These are phyloP conservation scores for Scylla paramamosain DNA, from an alignment of 1,140 invertebrate genomes.

Conservation along the genomic window DNA sequence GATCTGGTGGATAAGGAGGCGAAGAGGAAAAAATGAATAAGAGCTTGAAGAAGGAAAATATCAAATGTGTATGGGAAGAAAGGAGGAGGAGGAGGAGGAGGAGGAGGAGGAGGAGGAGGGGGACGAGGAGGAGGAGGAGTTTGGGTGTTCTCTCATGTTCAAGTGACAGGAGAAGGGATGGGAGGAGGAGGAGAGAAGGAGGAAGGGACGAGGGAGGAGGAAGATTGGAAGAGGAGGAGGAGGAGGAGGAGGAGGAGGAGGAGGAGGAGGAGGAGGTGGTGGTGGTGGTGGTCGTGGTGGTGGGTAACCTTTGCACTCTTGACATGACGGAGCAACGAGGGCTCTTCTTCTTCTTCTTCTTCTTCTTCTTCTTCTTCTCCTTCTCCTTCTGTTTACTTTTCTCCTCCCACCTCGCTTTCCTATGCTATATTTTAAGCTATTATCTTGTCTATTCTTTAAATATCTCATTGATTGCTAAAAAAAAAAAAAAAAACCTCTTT, in stretches of 20 bases:
- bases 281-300: neutral
- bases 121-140: constrained; percentile 35
- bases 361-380: constrained; percentile 22
- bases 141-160: neutral
- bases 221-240: neutral
- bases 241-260: neutral
- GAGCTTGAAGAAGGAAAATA: neutral
- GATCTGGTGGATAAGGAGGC: no score
- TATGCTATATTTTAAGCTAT: no score
- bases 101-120: constrained; percentile 15
- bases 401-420: neutral
- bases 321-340: neutral
- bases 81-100: constrained; percentile 42
- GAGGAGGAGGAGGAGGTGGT: neutral
- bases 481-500: no score
- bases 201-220: neutral
- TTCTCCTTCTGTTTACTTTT: neutral
- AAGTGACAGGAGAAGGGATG: neutral
- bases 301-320: neutral
- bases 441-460: no score
- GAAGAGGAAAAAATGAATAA: neutral
- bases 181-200: neutral
- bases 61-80: neutral
- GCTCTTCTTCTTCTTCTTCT: neutral
- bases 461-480: no score